A percentile compares a stretch with the other conserved stretches of the same genome.
Conservation (phyloP, 2,113 vertebrate genomes). For the Lethenteron camtschaticum region DNA sequence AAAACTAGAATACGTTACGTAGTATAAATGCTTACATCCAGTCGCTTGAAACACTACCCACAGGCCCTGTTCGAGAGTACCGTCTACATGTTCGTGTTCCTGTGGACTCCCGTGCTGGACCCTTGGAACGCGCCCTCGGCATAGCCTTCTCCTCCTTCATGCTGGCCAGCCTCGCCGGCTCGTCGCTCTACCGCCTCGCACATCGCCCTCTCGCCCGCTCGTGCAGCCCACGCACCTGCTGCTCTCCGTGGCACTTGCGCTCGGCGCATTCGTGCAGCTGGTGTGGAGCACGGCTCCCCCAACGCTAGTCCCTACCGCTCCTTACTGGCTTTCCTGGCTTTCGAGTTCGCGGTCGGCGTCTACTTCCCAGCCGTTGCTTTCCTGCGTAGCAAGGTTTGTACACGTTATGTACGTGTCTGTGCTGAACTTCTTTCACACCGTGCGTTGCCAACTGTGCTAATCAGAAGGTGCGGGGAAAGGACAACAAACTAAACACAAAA, state of each 20-base stretch:
- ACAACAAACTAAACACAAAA: too few relatives aligned
- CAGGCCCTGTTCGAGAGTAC: conserved; percentile 71
- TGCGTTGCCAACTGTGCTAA: too few relatives aligned
- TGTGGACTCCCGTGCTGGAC: conserved; percentile 74
- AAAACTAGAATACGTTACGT: too few relatives aligned
- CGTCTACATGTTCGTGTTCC: conserved; percentile 72
- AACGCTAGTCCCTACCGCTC: conserved; percentile 53
- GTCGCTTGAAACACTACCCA: too few relatives aligned
- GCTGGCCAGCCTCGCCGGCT: conserved; percentile 59
- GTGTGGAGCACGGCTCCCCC: conserved; percentile 57
- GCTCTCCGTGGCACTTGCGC: conserved; percentile 50
- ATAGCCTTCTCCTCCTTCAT: conserved; percentile 67
- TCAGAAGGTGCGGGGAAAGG: too few relatives aligned
- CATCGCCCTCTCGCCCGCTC: conserved; percentile 36
- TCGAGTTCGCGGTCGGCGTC: conserved; percentile 59
- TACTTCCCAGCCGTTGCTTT: conserved; percentile 78
- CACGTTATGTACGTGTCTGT: too few relatives aligned
- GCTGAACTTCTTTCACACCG: too few relatives aligned
- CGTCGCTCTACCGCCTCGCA: conserved; percentile 49
- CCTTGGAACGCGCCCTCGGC: conserved; percentile 58
- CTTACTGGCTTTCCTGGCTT: conserved; percentile 59
- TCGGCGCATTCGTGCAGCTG: conserved; percentile 74
- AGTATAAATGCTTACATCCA: too few relatives aligned
- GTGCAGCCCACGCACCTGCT: conserved; percentile 62
- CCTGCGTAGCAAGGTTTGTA: conserved; percentile 29